Conservation (phyloP, 2,888 invertebrate genomes). For the Cantharis flavilabris region DNA sequence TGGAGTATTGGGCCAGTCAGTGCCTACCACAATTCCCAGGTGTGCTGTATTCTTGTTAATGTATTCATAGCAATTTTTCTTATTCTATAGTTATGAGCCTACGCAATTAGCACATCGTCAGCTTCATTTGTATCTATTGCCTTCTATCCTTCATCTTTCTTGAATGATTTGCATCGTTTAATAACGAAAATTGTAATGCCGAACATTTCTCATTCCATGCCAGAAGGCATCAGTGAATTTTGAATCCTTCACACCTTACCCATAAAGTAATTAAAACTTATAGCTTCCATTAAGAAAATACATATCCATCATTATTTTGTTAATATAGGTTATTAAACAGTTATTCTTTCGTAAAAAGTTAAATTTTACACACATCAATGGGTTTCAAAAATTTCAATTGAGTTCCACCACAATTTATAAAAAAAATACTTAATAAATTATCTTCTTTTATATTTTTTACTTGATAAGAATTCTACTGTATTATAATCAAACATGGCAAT, state of each 20-base stretch:
- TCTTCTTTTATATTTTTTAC: background rate
- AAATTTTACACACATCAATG: background rate
- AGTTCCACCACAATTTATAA: background rate
- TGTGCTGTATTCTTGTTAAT: background rate
- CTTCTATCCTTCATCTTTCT: background rate
- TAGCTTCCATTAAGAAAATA: background rate
- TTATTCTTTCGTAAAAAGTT: background rate
- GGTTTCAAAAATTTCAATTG: background rate
- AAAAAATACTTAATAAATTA: background rate
- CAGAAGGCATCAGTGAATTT: background rate
- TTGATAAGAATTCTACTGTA: no score
- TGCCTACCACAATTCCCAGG: background rate
- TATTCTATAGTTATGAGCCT: background rate
- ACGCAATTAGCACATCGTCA: background rate
- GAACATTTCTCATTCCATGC: background rate
- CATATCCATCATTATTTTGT: background rate
- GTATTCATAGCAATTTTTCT: background rate
- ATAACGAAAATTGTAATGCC: background rate
- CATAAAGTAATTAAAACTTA: background rate
- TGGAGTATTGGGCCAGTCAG: background rate
- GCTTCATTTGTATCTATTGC: background rate
- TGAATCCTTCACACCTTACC: background rate
- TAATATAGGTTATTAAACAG: background rate
- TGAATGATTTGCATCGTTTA: background rate
- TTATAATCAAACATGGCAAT: no score